A percentile compares a stretch with the other conserved stretches of the same genome.
These are phyloP conservation scores for Aphelenchoides avenae DNA, from an alignment of 1,140 invertebrate species.

Conservation along the genomic window DNA sequence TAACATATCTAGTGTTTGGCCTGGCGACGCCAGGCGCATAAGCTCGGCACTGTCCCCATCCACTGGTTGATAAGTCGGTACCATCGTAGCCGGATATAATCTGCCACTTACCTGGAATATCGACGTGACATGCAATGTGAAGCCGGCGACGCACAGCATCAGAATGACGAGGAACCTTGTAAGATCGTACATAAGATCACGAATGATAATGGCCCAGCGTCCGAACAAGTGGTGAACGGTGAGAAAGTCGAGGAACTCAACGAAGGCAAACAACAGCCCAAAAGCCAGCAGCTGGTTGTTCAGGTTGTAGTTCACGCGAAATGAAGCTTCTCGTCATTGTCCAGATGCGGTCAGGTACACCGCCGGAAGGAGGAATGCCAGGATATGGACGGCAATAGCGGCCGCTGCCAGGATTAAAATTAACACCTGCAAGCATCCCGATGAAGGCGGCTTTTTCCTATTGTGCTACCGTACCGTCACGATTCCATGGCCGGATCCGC, in stretches of 20 bases:
- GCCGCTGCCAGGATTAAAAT: conserved; percentile 86
- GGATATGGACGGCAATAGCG: conserved; percentile 81
- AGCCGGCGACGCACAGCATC: conserved; percentile 94
- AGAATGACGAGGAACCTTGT: conserved; percentile 91
- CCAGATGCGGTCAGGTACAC: conserved; percentile 64
- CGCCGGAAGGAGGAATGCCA: conserved; percentile 67
- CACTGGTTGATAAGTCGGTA: conserved; percentile 52
- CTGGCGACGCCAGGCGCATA: conserved; percentile 64
- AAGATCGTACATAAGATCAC: conserved; percentile 69
- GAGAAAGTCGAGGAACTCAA: conserved; percentile 81
- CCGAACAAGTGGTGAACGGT: conserved; percentile 98
- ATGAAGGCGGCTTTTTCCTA: too few species aligned
- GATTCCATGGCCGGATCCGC: conserved; percentile 80
- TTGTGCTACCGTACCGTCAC: conserved; percentile 47
- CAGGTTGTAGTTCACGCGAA: conserved; percentile 58
- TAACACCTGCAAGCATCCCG: conserved; percentile 67
- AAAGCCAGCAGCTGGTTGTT: conserved; percentile 93
- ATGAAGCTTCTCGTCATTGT: conserved; percentile 55
- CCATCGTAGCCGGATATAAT: conserved; percentile 11
- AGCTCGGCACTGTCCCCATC: conserved; percentile 54
- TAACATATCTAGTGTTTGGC: conserved; percentile 87
- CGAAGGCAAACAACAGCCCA: conserved; percentile 86
- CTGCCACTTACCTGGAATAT: conserved; percentile 92
- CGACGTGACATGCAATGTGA: conserved; percentile 92
- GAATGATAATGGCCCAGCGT: conserved; percentile 78